These are phyloP conservation scores for Acyrthosiphon pisum DNA, from an alignment of 1,140 invertebrate species.

Conservation along the genomic window DNA sequence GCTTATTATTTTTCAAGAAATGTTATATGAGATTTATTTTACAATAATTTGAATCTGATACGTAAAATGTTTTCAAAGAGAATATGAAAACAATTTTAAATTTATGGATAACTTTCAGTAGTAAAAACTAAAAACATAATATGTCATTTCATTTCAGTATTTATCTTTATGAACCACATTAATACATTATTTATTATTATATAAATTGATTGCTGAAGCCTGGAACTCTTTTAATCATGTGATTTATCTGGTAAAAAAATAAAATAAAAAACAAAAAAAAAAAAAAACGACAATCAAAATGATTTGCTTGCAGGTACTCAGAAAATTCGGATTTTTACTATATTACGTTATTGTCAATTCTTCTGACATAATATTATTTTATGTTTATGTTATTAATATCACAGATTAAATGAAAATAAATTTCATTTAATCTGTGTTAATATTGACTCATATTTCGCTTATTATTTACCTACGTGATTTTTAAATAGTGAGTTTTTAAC, in stretches of 20 bases:
- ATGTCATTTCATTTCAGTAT: background rate
- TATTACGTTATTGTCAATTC: no score
- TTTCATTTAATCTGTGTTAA: no score
- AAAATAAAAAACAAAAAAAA: no score
- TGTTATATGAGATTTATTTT: background rate
- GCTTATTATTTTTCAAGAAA: background rate
- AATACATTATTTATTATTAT: background rate
- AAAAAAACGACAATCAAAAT: no score
- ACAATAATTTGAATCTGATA: background rate
- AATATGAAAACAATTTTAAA: constrained; percentile 6
- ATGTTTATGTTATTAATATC: background rate
- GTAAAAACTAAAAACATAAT: background rate
- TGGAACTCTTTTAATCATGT: background rate
- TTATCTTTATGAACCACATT: background rate
- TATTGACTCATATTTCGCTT: background rate
- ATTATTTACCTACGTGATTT: background rate
- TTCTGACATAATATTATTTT: background rate
- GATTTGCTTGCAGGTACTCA: background rate
- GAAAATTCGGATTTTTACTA: background rate
- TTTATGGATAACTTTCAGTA: background rate
- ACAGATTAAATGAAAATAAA: no score
- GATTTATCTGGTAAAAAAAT: background rate
- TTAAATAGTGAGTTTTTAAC: background rate
- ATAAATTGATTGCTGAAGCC: background rate
- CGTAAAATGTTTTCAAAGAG: background rate